Evolutionary conservation across 2,113 vertebrate genomes (phyloP), one percentile per base, ranked within the genome.

Genomic region (Scatophagus argus): DNA sequence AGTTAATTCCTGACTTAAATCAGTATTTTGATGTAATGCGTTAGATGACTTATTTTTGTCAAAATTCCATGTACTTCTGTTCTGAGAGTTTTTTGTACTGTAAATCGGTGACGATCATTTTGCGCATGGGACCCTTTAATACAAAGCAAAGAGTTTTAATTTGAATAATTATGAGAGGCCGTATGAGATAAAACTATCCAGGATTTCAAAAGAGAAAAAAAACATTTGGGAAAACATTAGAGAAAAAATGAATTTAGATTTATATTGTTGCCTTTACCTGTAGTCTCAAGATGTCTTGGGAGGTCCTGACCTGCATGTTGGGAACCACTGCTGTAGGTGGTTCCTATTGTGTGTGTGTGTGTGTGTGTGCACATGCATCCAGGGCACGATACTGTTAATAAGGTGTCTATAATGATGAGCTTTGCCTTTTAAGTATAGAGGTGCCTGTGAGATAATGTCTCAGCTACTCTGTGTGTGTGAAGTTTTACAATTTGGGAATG

Each of bases 371-470:
- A 8, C 4, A 17, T 1, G 2, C 44, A 55, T 51, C 32, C 19
- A 38, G 21, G 29, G 17, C 66, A 36, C 31, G 38, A 66, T 10
- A 29, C 34, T 27, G 27, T 52, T 64, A 59, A 49, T 49, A 51
- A 54, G 54, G 61, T 52, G 75, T 66, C 59, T 66, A 69, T 77
- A 16, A 67, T 79, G 72, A 85, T 62, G 67, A 83, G 75, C 31
- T 17, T 78, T 32, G 14, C 29, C 52, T 74, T 85, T 68, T 55
- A 87, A 77, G 65, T 68, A 61, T 19, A 51, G 0, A 49, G 44
- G 38, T 71, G 60, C 51, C 16, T 58, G 63, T 74, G 54, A 80
- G 67, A 74, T 72, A 52, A 60, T 74, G 23, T 65, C 58, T 79
- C 72, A 56, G 58, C 32, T 68, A 62, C 36, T 47, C 25, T 32